Percentiles rank a stretch among this genome's conserved stretches.
Conservation (phyloP, 2,888 invertebrate species). For the Acanthosepion pharaonis region DNA sequence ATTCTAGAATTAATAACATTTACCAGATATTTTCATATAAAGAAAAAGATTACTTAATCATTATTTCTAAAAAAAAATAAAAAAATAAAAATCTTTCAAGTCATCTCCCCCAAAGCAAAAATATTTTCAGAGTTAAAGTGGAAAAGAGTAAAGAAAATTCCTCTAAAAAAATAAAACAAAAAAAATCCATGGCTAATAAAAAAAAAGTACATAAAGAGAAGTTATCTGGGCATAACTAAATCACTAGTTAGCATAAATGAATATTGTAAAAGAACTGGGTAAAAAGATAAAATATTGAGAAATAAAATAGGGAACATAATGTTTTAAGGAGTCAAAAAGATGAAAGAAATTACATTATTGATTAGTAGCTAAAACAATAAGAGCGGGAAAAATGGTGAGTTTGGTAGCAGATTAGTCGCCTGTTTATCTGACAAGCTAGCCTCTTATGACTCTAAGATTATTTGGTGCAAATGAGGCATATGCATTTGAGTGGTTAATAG, state of each 20-base stretch:
- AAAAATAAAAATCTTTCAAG: no score
- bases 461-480: not conserved
- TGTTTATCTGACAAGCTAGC: not conserved
- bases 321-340: not conserved
- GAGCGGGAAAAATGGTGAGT: not conserved
- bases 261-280: not conserved
- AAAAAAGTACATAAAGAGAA: not conserved
- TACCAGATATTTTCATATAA: no score
- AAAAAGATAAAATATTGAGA: not conserved
- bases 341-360: not conserved
- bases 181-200: no score
- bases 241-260: not conserved
- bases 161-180: no score
- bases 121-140: not conserved
- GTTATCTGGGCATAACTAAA: not conserved
- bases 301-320: not conserved
- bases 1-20: no score
- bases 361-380: not conserved
- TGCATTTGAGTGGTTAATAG: slow-evolving; percentile 33
- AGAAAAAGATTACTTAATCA: no score
- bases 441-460: not conserved
- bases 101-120: not conserved
- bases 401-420: not conserved
- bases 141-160: not conserved
- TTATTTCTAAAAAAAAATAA: no score